A percentile compares a stretch with the other conserved stretches of the same genome.
Evolutionary conservation across 2,797 vertebrate genomes (phyloP).

Genomic region (Momotus momota): DNA sequence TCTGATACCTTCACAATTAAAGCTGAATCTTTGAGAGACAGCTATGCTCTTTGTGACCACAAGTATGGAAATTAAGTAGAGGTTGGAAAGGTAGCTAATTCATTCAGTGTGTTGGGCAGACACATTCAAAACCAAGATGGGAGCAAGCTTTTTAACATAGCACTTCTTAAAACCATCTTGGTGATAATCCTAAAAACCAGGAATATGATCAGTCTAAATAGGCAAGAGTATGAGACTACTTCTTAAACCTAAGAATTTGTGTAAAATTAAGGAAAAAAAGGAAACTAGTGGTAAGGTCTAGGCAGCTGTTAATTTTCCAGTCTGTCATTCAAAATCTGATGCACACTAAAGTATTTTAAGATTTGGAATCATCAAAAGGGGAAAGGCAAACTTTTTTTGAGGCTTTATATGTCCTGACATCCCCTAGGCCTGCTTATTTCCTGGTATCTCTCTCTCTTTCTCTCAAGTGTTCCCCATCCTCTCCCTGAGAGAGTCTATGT

Average conservation of each 20-base stretch:
- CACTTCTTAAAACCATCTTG: neutral
- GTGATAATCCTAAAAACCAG: neutral
- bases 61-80: neutral
- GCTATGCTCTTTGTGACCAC: neutral
- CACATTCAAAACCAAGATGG: neutral
- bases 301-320: neutral
- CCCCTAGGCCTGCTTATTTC: slow-evolving; percentile 65
- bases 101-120: neutral
- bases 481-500: slow-evolving; percentile 65
- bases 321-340: neutral
- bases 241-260: neutral
- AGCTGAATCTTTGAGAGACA: neutral
- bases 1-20: neutral
- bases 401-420: slow-evolving; percentile 32
- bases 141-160: neutral
- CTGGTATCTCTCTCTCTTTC: slow-evolving; percentile 72
- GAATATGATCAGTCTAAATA: neutral
- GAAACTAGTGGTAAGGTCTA: neutral
- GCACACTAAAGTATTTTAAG: neutral
- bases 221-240: neutral
- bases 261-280: neutral
- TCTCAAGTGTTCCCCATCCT: slow-evolving; percentile 73
- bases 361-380: neutral
- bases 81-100: neutral
- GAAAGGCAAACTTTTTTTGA: slow-evolving; percentile 14